A percentile compares a stretch with the other conserved stretches of the same genome.
Conservation (phyloP, 2,888 invertebrate species). For the Papilio elwesi region DNA sequence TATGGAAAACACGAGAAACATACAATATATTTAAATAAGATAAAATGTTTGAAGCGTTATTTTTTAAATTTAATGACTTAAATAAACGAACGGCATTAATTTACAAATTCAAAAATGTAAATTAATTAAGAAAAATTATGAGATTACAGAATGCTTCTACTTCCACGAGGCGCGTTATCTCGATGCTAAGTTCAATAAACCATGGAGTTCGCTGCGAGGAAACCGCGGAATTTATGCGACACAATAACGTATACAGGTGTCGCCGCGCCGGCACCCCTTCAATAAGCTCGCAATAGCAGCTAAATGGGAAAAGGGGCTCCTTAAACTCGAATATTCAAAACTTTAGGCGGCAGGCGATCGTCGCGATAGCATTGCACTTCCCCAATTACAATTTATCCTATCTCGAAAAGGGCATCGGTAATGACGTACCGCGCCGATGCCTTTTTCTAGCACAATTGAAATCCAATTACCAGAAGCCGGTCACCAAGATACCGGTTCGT, state of each 20-base stretch:
- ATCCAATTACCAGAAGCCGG: constrained; percentile 82
- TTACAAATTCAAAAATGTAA: constrained; percentile 74
- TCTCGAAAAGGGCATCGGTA: constrained; percentile 79
- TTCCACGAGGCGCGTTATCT: constrained; percentile 67
- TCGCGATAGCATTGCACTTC: constrained; percentile 66
- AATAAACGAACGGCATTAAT: constrained; percentile 61
- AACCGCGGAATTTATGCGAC: constrained; percentile 78
- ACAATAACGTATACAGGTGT: constrained; percentile 83
- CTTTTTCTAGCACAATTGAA: constrained; percentile 79
- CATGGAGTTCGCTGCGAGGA: constrained; percentile 66
- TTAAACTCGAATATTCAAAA: constrained; percentile 67
- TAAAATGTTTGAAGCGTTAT: neutral
- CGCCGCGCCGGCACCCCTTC: constrained; percentile 72
- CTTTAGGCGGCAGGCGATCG: constrained; percentile 74
- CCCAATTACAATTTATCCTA: constrained; percentile 79
- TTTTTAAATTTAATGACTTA: neutral
- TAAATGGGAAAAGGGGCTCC: constrained; percentile 69
- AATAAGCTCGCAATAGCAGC: constrained; percentile 72
- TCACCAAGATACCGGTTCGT: constrained; percentile 65
- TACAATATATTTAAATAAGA: neutral
- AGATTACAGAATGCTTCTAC: constrained; percentile 69
- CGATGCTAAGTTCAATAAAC: constrained; percentile 77
- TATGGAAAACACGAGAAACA: neutral
- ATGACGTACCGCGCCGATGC: constrained; percentile 71
- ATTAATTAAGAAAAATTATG: constrained; percentile 63